phyloP scores from a whole-genome alignment of 1,140 invertebrate species.

The Gonioctena quinquepunctata region DNA sequence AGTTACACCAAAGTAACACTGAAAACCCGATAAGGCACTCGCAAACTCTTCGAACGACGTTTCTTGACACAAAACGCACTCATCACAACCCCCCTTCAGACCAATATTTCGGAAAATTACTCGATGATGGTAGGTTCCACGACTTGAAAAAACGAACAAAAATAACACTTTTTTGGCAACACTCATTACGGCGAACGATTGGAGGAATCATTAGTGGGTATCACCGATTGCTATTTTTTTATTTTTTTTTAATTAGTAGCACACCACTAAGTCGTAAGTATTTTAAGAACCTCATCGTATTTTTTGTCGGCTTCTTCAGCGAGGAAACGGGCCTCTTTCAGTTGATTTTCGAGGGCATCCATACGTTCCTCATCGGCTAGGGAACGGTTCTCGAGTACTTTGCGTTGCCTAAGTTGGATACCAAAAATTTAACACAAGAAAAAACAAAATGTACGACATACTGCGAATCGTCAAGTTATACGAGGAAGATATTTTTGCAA shows the following conservation, averaged over 20 bases:
- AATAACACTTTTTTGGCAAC: background rate
- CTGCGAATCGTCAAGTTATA: too few species aligned
- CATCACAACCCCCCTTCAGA: background rate
- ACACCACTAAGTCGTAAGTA: slow-evolving; percentile 30
- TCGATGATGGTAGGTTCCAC: slow-evolving; percentile 21
- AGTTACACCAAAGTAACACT: too few species aligned
- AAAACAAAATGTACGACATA: too few species aligned
- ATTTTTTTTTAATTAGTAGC: slow-evolving; percentile 17
- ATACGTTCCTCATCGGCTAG: slow-evolving; percentile 99
- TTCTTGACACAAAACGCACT: background rate
- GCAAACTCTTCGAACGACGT: background rate
- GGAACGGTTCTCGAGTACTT: slow-evolving; percentile 99
- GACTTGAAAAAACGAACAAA: slow-evolving; percentile 3
- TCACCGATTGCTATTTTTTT: too few species aligned
- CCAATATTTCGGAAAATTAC: background rate
- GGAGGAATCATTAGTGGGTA: too few species aligned
- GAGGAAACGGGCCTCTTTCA: slow-evolving; percentile 99
- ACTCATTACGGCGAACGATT: too few species aligned
- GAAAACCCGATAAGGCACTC: too few species aligned
- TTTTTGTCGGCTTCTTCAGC: slow-evolving; percentile 99
- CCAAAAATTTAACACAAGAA: background rate
- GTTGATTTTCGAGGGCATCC: slow-evolving; percentile 97
- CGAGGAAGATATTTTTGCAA: too few species aligned
- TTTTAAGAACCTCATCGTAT: slow-evolving; percentile 96
- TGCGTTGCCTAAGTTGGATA: slow-evolving; percentile 65